A percentile compares a stretch with the other conserved stretches of the same genome.
Evolutionary conservation across 1,140 invertebrate species (phyloP).

Genomic region (Zaprionus ornatus): DNA sequence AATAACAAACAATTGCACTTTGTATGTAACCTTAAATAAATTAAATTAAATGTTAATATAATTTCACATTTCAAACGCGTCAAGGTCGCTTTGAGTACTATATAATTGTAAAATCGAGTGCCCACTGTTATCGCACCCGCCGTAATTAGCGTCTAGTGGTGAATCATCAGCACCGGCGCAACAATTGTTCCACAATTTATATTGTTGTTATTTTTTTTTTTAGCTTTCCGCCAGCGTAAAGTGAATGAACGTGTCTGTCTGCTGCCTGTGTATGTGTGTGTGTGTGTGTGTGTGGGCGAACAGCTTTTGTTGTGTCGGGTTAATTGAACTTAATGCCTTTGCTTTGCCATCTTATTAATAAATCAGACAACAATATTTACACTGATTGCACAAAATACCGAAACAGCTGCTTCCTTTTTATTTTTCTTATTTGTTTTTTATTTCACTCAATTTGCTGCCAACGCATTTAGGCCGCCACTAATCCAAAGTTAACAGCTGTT

Average conservation of each 20-base stretch:
- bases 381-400: slow-evolving; percentile 24
- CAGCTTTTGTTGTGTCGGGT: slow-evolving; percentile 28
- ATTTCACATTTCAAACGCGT: not conserved
- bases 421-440: not conserved
- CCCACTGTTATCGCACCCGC: slow-evolving; percentile 15
- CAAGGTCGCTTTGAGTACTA: not conserved
- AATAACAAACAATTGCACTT: not conserved
- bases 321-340: slow-evolving; percentile 33
- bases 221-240: slow-evolving; percentile 3
- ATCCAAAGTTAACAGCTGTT: slow-evolving; percentile 50
- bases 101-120: slow-evolving; percentile 6
- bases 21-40: not conserved
- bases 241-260: slow-evolving; percentile 48
- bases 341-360: slow-evolving; percentile 33
- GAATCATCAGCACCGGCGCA: slow-evolving; percentile 47
- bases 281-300: slow-evolving; percentile 6
- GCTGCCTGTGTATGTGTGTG: not conserved
- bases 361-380: slow-evolving; percentile 45
- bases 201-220: slow-evolving; percentile 43
- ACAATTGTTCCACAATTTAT: slow-evolving; percentile 52
- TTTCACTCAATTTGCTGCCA: slow-evolving; percentile 32
- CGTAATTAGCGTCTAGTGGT: slow-evolving; percentile 43
- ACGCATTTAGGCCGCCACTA: slow-evolving; percentile 56
- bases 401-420: slow-evolving; percentile 67
- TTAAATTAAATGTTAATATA: not conserved